Base-by-base conservation (phyloP, 30 jellyfish, hydroid and myxozoan genomes). In the Sanderia malayensis region DNA sequence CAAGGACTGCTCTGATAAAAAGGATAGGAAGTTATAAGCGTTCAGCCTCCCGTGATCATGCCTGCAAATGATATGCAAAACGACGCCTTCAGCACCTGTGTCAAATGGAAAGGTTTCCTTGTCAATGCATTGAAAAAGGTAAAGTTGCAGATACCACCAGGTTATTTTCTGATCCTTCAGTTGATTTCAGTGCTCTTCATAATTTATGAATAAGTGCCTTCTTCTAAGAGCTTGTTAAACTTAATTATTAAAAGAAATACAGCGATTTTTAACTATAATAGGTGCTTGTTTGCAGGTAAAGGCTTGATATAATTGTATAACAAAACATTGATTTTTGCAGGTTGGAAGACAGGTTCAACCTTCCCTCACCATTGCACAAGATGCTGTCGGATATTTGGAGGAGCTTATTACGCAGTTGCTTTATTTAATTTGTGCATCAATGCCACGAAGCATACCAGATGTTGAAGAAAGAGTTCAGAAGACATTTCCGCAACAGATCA, bases 261-360 rank as follows among this genome's bases (percentile, higher is more conserved):
- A n/a, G n/a, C n/a, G n/a, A n/a, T n/a, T n/a, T n/a, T n/a, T n/a
- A n/a, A n/a, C n/a, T n/a, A n/a, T n/a, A n/a, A n/a, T n/a, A n/a
- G n/a, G n/a, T n/a, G n/a, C n/a, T n/a, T n/a, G n/a, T n/a, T n/a
- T n/a, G n/a, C n/a, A n/a, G n/a, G n/a, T n/a, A n/a, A n/a, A n/a
- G n/a, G n/a, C n/a, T n/a, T n/a, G n/a, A n/a, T n/a, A n/a, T n/a
- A n/a, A n/a, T n/a, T n/a, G n/a, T n/a, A n/a, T n/a, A n/a, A n/a
- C n/a, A n/a, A n/a, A n/a, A n/a, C n/a, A n/a, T n/a, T n/a, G n/a
- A 46, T 27, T 21, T 60, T 53, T 59, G 9, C 34, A 90, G 98
- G 98, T 90, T 29, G 95, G 90, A 70, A 83, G 82, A 73, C 95
- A 90, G 65, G 95, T 80, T 22, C 98, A 90, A 60, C 96, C 98